Evolutionary conservation across 1,140 invertebrate genomes (phyloP).

Genomic region (Monomorium pharaonis): DNA sequence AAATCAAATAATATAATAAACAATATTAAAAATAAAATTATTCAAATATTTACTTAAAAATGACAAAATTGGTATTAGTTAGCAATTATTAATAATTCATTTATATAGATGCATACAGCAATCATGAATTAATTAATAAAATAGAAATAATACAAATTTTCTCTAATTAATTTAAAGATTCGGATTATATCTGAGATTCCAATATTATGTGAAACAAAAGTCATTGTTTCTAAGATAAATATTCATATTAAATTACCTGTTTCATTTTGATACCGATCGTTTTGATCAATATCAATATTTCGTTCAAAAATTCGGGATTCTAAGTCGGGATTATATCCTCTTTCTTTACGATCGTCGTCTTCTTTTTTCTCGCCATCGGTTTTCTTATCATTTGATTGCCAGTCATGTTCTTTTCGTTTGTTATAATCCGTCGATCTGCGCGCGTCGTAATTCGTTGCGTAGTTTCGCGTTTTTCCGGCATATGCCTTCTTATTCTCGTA

Average conservation of each 20-base stretch:
- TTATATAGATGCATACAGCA: not conserved
- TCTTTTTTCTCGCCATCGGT: slow-evolving; percentile 76
- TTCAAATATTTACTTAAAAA: not conserved
- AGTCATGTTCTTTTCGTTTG: slow-evolving; percentile 55
- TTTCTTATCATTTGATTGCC: slow-evolving; percentile 73
- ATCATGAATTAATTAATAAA: not conserved
- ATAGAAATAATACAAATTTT: not conserved
- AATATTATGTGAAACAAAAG: not conserved
- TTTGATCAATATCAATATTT: slow-evolving; percentile 68
- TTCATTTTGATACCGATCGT: slow-evolving; percentile 58
- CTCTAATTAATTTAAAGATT: not conserved
- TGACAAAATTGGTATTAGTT: not conserved
- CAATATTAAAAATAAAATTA: not conserved
- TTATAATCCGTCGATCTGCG: slow-evolving; percentile 51
- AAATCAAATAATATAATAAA: not conserved
- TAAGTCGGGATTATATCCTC: slow-evolving; percentile 77
- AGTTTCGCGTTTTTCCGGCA: slow-evolving; percentile 37
- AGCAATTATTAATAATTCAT: too few relatives aligned
- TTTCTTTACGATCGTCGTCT: slow-evolving; percentile 63
- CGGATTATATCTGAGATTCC: not conserved
- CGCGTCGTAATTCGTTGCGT: slow-evolving; percentile 30
- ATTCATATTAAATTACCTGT: slow-evolving; percentile 65
- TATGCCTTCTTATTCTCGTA: slow-evolving; percentile 40
- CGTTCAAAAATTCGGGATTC: slow-evolving; percentile 46
- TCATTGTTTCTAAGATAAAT: slow-evolving; percentile 38